Evolutionary conservation across 2,888 invertebrate genomes (phyloP), one percentile per base, ranked within the genome.

Genomic region (Perizoma affinitatum): DNA sequence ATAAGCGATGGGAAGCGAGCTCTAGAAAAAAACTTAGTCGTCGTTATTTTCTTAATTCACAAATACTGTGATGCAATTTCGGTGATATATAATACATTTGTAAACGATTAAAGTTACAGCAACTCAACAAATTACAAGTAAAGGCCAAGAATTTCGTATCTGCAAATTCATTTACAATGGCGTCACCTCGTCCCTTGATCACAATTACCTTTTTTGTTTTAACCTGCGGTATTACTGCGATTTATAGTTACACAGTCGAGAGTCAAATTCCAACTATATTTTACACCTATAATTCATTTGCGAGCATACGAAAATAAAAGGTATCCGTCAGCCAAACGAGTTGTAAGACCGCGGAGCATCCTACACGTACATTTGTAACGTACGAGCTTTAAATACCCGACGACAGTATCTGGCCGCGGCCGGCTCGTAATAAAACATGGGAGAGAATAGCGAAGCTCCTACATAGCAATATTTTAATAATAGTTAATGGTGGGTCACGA

Each of bases 401-500:
- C 82, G 88, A 90, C 90, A 90, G 87, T 87, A 88, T 89, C 86
- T 83, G 81, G 82, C 80, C 77, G 65, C 60, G 76, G 80, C 78
- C 75, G 75, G 76, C 80, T 78, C 72, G 83, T 84, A 88, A 90
- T 90, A 90, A 89, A 91, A 89, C 87, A 88, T 86, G 82, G 78
- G 73, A 87, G 88, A 90, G 89, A 88, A 90, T 88, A 85, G 87
- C 86, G 73, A 85, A 80, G 86, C 85, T 84, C 74, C 84, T 86
- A 89, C 87, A 83, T 80, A 83, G 89, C 83, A 86, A 91, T 91
- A 91, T 90, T 90, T 91, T 90, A 90, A 90, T 91, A 91, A 89
- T 90, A 85, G 87, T 90, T 90, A 90, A 91, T 90, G 88, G 87
- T 78, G 76, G 88, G 89, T 88, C 89, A 88, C 80, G 84, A 78